Percentiles rank a stretch among this genome's conserved stretches.
Conservation (phyloP, 1,140 invertebrate genomes). For the Drosophila biarmipes region DNA sequence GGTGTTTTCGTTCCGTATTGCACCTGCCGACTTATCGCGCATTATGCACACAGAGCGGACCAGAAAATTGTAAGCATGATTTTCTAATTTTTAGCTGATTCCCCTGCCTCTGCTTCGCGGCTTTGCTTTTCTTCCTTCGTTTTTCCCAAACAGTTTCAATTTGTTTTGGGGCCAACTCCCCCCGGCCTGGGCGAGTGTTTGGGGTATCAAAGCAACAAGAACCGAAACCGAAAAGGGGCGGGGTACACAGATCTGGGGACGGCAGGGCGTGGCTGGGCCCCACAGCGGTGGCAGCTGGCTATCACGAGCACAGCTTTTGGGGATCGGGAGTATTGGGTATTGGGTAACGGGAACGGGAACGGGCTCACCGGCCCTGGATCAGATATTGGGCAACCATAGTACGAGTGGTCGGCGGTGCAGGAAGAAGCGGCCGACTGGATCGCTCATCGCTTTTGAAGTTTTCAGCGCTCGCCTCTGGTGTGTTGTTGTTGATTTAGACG, state of each 20-base stretch:
- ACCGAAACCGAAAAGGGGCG: slow-evolving; percentile 12
- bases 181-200: slow-evolving; percentile 38
- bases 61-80: slow-evolving; percentile 65
- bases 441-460: slow-evolving; percentile 70
- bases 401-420: slow-evolving; percentile 53
- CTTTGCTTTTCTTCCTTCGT: slow-evolving; percentile 3
- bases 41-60: slow-evolving; percentile 62
- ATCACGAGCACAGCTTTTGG: slow-evolving; percentile 62
- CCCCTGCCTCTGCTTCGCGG: slow-evolving; percentile 24
- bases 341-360: slow-evolving; percentile 7
- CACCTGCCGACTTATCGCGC: slow-evolving; percentile 73
- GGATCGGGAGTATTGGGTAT: slow-evolving; percentile 39
- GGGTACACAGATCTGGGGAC: background rate
- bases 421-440: slow-evolving; percentile 77
- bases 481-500: slow-evolving; percentile 59
- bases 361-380: slow-evolving; percentile 40
- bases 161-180: slow-evolving; percentile 29
- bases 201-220: slow-evolving; percentile 67
- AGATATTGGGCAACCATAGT: slow-evolving; percentile 56
- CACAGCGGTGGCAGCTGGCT: slow-evolving; percentile 59
- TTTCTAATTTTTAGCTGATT: slow-evolving; percentile 67
- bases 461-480: slow-evolving; percentile 21
- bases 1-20: slow-evolving; percentile 63
- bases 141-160: slow-evolving; percentile 49
- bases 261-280: slow-evolving; percentile 3